phyloP scores from a whole-genome alignment of 2,797 vertebrate genomes.

The Protonibea diacanthus region DNA sequence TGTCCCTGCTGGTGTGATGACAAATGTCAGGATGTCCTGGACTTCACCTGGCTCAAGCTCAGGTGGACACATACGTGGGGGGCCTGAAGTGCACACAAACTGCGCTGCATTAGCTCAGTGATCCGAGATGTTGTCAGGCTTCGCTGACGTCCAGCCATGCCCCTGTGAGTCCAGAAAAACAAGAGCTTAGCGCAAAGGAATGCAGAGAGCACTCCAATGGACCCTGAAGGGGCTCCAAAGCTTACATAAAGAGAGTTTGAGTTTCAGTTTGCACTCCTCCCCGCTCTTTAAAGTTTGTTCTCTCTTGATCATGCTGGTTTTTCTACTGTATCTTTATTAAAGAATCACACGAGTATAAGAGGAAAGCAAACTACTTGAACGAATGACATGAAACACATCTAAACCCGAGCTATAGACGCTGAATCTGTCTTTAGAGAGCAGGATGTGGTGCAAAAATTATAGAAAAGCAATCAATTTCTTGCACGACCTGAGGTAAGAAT shows the following conservation, averaged over 20 bases:
- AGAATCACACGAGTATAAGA: not conserved
- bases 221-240: slow-evolving; percentile 40
- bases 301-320: not conserved
- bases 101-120: slow-evolving; percentile 33
- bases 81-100: slow-evolving; percentile 17
- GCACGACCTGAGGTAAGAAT: not conserved
- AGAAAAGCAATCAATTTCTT: slow-evolving; percentile 3
- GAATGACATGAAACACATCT: not conserved
- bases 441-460: not conserved
- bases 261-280: slow-evolving; percentile 3
- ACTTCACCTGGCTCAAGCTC: slow-evolving; percentile 16
- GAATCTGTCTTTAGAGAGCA: not conserved
- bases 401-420: not conserved
- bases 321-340: not conserved
- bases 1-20: slow-evolving; percentile 12
- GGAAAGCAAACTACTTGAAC: not conserved
- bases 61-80: slow-evolving; percentile 36
- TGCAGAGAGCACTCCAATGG: slow-evolving; percentile 64
- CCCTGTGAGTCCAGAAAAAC: slow-evolving; percentile 57
- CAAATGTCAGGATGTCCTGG: not conserved
- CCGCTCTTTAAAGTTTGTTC: not conserved
- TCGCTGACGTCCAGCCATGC: slow-evolving; percentile 25
- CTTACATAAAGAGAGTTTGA: slow-evolving; percentile 9
- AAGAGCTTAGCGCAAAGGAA: slow-evolving; percentile 74
- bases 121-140: slow-evolving; percentile 53